Conservation (phyloP, 2,797 vertebrate species). For the Poecilia picta region DNA sequence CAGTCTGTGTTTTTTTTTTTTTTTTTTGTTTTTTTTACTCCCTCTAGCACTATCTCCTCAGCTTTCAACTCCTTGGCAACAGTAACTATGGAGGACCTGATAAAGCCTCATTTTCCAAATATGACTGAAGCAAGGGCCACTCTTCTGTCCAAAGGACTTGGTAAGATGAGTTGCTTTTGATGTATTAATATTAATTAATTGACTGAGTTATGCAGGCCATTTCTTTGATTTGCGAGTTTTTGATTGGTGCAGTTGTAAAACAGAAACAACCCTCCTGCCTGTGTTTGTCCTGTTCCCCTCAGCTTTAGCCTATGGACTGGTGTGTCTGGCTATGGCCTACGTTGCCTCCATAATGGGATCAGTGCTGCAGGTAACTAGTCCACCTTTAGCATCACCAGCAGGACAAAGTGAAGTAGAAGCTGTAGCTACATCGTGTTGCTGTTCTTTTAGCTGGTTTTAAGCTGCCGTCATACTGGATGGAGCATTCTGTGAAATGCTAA, state of each 20-base stretch:
- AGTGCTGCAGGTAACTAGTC: constrained; percentile 86
- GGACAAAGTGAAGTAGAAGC: not conserved
- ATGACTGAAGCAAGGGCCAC: constrained; percentile 86
- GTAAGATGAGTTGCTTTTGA: constrained; percentile 63
- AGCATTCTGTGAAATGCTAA: not conserved
- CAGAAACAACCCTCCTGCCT: not conserved
- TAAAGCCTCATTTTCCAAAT: constrained; percentile 86
- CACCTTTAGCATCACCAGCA: not conserved
- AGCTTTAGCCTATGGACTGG: constrained; percentile 88
- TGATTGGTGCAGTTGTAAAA: not conserved
- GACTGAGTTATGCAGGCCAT: not conserved
- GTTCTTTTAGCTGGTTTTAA: not conserved
- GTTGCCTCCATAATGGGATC: constrained; percentile 91
- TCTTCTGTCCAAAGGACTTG: constrained; percentile 86
- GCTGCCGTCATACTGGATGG: not conserved
- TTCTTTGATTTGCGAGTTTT: not conserved
- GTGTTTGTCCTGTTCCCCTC: constrained; percentile 1
- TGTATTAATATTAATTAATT: not conserved
- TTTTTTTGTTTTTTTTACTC: not conserved
- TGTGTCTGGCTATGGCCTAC: constrained; percentile 94
- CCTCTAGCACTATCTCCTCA: constrained; percentile 90
- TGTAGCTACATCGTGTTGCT: too few species aligned
- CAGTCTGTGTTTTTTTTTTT: not conserved
- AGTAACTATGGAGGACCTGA: constrained; percentile 93
- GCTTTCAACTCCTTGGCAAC: constrained; percentile 93